phyloP scores from a whole-genome alignment of 2,888 invertebrate species.

The Conistra vaccinii region DNA sequence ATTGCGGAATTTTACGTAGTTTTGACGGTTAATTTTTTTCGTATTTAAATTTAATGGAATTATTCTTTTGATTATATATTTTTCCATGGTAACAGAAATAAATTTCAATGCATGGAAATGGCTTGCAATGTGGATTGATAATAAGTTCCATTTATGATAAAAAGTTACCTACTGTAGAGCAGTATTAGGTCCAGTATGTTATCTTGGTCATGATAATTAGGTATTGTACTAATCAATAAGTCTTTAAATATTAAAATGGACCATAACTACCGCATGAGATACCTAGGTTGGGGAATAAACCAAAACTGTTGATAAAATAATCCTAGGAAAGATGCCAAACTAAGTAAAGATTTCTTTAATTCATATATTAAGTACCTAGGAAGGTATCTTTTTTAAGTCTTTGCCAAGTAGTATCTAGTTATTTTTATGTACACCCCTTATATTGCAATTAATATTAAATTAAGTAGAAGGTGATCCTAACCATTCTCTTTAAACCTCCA shows the following conservation, averaged over 20 bases:
- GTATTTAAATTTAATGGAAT: neutral
- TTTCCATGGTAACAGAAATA: neutral
- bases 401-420: neutral
- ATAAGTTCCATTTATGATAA: neutral
- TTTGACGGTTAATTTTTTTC: neutral
- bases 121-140: neutral
- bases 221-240: slow-evolving; percentile 15
- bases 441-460: neutral
- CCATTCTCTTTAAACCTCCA: slow-evolving; percentile 29
- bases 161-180: slow-evolving; percentile 10
- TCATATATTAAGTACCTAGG: too few species aligned
- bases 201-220: slow-evolving; percentile 20
- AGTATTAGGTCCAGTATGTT: slow-evolving; percentile 26
- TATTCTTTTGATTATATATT: neutral
- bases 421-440: neutral
- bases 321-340: neutral
- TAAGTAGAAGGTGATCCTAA: slow-evolving; percentile 4
- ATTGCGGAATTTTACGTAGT: slow-evolving; percentile 34
- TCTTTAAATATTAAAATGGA: neutral
- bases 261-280: neutral
- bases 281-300: neutral
- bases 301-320: slow-evolving; percentile 3
- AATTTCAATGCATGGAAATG: slow-evolving; percentile 12
- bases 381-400: neutral
- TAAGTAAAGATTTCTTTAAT: neutral